A percentile compares a stretch with the other conserved stretches of the same genome.
phyloP scores from a whole-genome alignment of 2,888 invertebrate species.

The Phasia obesa region DNA sequence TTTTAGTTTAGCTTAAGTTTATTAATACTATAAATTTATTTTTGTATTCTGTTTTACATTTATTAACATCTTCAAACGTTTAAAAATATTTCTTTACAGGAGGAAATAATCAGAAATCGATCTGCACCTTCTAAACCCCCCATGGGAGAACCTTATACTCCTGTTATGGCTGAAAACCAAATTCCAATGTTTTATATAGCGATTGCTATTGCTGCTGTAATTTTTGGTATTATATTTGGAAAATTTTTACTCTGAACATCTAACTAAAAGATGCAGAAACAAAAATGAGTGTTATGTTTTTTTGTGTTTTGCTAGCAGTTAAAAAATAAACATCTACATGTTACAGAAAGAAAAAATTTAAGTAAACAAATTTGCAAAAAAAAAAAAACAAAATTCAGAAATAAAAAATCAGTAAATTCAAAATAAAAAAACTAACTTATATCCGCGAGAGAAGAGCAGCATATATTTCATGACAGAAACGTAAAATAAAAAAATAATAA shows the following conservation, averaged over 20 bases:
- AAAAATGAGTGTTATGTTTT: constrained; percentile 70
- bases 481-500: constrained; percentile 31
- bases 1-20: too few relatives aligned
- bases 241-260: constrained; percentile 90
- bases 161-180: constrained; percentile 84
- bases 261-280: constrained; percentile 59
- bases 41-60: not conserved
- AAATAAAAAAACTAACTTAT: constrained; percentile 52
- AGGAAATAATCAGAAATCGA: constrained; percentile 86
- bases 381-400: constrained; percentile 63
- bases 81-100: constrained; percentile 81
- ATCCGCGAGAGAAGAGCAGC: constrained; percentile 62
- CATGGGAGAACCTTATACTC: constrained; percentile 84
- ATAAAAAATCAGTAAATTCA: constrained; percentile 54
- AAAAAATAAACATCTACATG: constrained; percentile 62
- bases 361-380: constrained; percentile 65
- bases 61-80: not conserved
- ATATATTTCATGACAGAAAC: constrained; percentile 54
- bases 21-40: too few relatives aligned
- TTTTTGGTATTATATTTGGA: constrained; percentile 90
- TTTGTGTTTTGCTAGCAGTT: constrained; percentile 69
- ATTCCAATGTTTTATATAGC: constrained; percentile 86
- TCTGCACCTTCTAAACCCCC: constrained; percentile 80
- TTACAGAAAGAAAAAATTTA: constrained; percentile 67
- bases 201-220: constrained; percentile 86